phyloP scores from a whole-genome alignment of 1,140 invertebrate genomes.

The Lasioglossum baleicum region DNA sequence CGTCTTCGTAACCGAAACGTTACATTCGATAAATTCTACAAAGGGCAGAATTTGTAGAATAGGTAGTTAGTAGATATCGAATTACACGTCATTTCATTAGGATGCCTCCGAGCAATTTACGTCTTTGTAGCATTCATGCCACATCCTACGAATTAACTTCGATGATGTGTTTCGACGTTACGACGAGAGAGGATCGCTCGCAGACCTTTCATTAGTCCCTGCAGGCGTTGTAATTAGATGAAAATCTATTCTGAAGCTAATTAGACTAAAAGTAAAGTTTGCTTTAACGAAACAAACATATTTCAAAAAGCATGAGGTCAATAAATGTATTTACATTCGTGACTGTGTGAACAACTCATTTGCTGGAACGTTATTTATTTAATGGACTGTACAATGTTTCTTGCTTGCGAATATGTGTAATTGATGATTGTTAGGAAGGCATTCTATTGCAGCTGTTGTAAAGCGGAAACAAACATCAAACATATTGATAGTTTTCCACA shows the following conservation, averaged over 20 bases:
- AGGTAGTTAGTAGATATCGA: background rate
- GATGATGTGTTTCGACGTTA: background rate
- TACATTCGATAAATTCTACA: constrained; percentile 3
- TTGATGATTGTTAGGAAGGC: too few species aligned
- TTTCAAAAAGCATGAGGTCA: too few species aligned
- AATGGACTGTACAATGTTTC: too few species aligned
- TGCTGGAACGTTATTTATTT: too few species aligned
- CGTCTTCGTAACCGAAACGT: background rate
- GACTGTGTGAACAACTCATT: too few species aligned
- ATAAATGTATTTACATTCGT: too few species aligned
- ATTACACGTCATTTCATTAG: constrained; percentile 8
- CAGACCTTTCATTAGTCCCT: background rate
- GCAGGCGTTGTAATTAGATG: background rate
- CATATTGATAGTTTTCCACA: too few species aligned
- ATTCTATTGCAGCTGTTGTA: too few species aligned
- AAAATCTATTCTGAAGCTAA: background rate
- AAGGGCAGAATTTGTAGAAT: constrained; percentile 8
- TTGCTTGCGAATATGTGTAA: too few species aligned
- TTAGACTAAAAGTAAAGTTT: background rate
- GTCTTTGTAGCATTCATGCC: constrained; percentile 2
- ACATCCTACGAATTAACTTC: constrained; percentile 1
- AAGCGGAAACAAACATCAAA: too few species aligned
- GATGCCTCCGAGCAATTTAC: constrained; percentile 1
- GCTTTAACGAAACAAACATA: too few species aligned
- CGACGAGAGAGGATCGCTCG: background rate